Percentiles rank a stretch among this genome's conserved stretches.
Conservation (phyloP, 1,140 invertebrate species). For the Drosophila subobscura region DNA sequence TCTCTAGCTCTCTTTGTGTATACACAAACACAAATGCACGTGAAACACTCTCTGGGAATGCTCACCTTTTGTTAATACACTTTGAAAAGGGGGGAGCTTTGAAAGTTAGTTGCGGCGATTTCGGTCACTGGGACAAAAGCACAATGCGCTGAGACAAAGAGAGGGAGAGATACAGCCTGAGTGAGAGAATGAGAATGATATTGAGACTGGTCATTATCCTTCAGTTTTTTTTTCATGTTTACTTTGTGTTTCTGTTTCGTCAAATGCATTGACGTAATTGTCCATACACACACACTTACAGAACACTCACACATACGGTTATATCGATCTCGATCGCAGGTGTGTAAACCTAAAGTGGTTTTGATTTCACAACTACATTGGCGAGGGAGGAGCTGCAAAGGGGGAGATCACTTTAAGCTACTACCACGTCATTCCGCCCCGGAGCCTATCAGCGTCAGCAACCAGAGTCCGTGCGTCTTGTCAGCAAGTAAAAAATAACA, state of each 20-base stretch:
- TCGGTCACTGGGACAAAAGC: slow-evolving; percentile 60
- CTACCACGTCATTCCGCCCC: slow-evolving; percentile 43
- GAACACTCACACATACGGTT: slow-evolving; percentile 24
- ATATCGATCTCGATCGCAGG: slow-evolving; percentile 68
- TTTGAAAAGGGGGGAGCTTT: slow-evolving; percentile 14
- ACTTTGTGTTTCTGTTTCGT: slow-evolving; percentile 38
- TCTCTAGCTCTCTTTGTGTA: too few relatives aligned
- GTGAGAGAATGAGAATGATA: slow-evolving; percentile 12
- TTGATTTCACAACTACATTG: slow-evolving; percentile 64
- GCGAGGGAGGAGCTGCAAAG: not conserved
- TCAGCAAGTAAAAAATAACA: slow-evolving; percentile 14
- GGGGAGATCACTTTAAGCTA: slow-evolving; percentile 32
- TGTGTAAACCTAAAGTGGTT: slow-evolving; percentile 75
- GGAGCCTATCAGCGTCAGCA: slow-evolving; percentile 57
- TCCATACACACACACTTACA: slow-evolving; percentile 20
- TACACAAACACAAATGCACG: too few relatives aligned
- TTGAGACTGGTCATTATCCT: slow-evolving; percentile 50
- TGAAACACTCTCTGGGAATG: too few relatives aligned
- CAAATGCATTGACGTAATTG: slow-evolving; percentile 75
- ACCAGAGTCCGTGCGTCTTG: slow-evolving; percentile 58
- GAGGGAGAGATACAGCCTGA: slow-evolving; percentile 3
- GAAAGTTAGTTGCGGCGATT: slow-evolving; percentile 44
- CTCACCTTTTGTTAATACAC: too few relatives aligned
- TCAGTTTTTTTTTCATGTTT: slow-evolving; percentile 41
- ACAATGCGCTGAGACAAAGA: not conserved